Conservation (phyloP, 1,140 invertebrate species). For the Pachyrhynchus sulphureomaculatus region DNA sequence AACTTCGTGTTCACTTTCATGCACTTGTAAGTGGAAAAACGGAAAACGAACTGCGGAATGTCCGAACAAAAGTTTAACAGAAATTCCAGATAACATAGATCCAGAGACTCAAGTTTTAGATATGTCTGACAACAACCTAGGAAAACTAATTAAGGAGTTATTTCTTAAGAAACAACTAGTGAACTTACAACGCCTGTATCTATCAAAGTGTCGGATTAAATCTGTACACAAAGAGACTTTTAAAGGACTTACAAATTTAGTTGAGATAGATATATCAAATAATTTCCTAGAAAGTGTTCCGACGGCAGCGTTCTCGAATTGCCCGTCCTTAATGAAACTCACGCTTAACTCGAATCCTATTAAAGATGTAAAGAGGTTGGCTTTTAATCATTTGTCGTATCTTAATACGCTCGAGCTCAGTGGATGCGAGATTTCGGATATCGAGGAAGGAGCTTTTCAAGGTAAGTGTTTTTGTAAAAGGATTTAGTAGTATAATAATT, state of each 20-base stretch:
- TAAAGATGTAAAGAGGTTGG: conserved; percentile 64
- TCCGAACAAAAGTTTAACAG: conserved; percentile 69
- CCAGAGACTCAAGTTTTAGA: conserved; percentile 88
- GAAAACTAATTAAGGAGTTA: conserved; percentile 70
- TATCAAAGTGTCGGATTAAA: conserved; percentile 73
- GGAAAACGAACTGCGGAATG: conserved; percentile 90
- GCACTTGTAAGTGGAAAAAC: conserved; percentile 88
- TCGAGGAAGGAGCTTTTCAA: conserved; percentile 80
- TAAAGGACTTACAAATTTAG: conserved; percentile 79
- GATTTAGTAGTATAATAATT: neutral
- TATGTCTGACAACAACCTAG: conserved; percentile 78
- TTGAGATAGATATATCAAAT: conserved; percentile 83
- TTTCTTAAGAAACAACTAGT: conserved; percentile 76
- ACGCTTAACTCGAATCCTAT: conserved; percentile 81
- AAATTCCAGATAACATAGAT: conserved; percentile 78
- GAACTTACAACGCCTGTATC: conserved; percentile 85
- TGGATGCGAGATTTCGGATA: conserved; percentile 71
- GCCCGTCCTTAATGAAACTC: conserved; percentile 77
- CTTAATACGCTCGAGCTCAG: conserved; percentile 80
- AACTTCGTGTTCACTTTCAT: conserved; percentile 69
- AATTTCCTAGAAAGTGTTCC: conserved; percentile 78
- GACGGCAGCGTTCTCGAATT: conserved; percentile 72
- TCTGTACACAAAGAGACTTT: conserved; percentile 78
- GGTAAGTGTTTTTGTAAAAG: conserved; percentile 50
- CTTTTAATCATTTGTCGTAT: conserved; percentile 74